Percentiles rank a stretch among this genome's conserved stretches.
Evolutionary conservation across 30 jellyfish, hydroid and myxozoan species (phyloP).

Genomic region (Cassiopea andromeda): DNA sequence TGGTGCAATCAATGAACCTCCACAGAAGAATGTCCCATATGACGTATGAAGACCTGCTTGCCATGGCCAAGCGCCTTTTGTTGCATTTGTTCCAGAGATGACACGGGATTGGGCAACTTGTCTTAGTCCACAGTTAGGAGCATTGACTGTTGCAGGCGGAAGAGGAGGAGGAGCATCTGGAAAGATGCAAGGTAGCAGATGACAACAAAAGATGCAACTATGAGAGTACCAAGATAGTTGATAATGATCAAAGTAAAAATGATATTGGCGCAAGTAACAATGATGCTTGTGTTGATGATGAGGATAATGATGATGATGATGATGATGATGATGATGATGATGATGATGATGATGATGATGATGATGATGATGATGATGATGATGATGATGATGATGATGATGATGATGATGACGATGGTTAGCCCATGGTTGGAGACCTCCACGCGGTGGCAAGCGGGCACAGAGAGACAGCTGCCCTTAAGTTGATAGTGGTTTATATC

Average conservation of each 20-base stretch:
- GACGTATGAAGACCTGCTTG: slow-evolving; percentile 41
- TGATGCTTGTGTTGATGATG: no score
- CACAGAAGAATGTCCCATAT: slow-evolving; percentile 34
- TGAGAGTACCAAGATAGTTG: not conserved
- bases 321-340: no score
- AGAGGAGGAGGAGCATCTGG: slow-evolving; percentile 32
- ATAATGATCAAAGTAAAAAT: not conserved
- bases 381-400: no score
- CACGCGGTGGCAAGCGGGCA: no score
- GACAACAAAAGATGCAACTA: no score
- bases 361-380: no score
- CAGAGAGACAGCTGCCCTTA: no score
- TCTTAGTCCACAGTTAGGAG: slow-evolving; percentile 34
- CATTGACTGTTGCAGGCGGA: slow-evolving; percentile 46
- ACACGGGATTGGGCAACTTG: slow-evolving; percentile 51
- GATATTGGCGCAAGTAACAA: not conserved
- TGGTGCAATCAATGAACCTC: slow-evolving; percentile 64
- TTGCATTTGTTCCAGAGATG: slow-evolving; percentile 59
- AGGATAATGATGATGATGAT: no score
- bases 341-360: no score
- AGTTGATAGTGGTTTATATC: no score
- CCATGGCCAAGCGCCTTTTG: slow-evolving; percentile 82
- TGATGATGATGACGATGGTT: no score
- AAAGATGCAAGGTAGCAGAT: not conserved
- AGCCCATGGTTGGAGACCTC: no score